Evolutionary conservation across 2,113 vertebrate species (phyloP).

Genomic region (Strigops habroptila): DNA sequence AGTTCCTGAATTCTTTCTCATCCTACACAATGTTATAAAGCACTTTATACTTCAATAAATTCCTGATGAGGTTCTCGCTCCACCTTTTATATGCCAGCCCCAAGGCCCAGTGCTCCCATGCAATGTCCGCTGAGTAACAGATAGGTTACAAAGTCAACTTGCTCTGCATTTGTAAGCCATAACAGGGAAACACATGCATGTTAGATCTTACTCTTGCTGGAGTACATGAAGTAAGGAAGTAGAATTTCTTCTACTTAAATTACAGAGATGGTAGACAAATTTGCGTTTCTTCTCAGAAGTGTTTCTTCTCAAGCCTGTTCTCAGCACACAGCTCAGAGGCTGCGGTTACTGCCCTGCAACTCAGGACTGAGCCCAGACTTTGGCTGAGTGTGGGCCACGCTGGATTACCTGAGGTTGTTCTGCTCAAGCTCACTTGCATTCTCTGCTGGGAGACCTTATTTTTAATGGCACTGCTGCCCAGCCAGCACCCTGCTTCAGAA

Average conservation of each 20-base stretch:
- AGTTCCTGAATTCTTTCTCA: neutral
- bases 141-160: neutral
- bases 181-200: neutral
- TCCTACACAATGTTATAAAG: neutral
- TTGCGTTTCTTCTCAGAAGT: neutral
- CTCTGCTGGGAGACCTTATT: neutral
- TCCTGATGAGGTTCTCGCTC: neutral
- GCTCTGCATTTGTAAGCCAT: neutral
- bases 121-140: neutral
- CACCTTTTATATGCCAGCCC: neutral
- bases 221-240: neutral
- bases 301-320: neutral
- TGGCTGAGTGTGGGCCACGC: fast-evolving
- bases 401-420: neutral
- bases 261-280: neutral
- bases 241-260: neutral
- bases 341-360: neutral
- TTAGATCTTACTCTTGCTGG: neutral
- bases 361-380: neutral
- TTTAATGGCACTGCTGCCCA: neutral
- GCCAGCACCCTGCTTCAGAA: neutral
- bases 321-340: neutral
- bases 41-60: neutral
- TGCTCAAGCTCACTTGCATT: neutral
- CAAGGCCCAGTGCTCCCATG: fast-evolving